Evolutionary conservation across 2,888 invertebrate genomes (phyloP), one percentile per base, ranked within the genome.

Genomic region (Tetrapedia diversipes): DNA sequence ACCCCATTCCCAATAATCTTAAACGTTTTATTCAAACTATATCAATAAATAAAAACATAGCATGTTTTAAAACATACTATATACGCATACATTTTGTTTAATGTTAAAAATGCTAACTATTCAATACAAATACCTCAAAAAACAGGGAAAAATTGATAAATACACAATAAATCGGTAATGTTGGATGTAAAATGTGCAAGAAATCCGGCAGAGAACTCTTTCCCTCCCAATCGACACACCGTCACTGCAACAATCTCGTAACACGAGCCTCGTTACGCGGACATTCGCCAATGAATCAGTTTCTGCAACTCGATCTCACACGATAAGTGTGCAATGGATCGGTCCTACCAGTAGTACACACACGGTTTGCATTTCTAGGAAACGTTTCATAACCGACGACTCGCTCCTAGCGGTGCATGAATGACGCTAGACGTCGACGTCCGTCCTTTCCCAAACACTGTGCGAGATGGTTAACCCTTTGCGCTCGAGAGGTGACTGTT

Each of bases 361-460:
- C 75, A 16, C 24, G 70, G 64, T 71, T 83, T 77, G 61, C 53
- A 65, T 82, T 80, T 78, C 80, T 83, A 78, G 78, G 78, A 82
- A 82, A 78, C 57, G 66, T 76, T 73, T 78, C 68, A 72, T 68
- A 73, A 74, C 69, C 57, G 60, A 45, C 49, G 65, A 57, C 39
- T 68, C 69, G 56, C 3, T 22, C 64, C 32, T 45, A 24, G 53
- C 39, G 29, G 4, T 4, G 29, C 45, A 70, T 64, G 72, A 70
- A 77, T 69, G 77, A 68, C 68, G 59, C 32, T 14, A 2, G 37
- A 51, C 45, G 43, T n/a, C 61, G 29, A n/a, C n/a, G n/a, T n/a
- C n/a, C n/a, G n/a, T n/a, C n/a, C n/a, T n/a, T n/a, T n/a, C n/a
- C n/a, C n/a, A n/a, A n/a, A n/a, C n/a, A n/a, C n/a, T n/a, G n/a